Evolutionary conservation across 2,888 invertebrate species (phyloP), one percentile per base, ranked within the genome.

Genomic region (Laspeyria flexula): DNA sequence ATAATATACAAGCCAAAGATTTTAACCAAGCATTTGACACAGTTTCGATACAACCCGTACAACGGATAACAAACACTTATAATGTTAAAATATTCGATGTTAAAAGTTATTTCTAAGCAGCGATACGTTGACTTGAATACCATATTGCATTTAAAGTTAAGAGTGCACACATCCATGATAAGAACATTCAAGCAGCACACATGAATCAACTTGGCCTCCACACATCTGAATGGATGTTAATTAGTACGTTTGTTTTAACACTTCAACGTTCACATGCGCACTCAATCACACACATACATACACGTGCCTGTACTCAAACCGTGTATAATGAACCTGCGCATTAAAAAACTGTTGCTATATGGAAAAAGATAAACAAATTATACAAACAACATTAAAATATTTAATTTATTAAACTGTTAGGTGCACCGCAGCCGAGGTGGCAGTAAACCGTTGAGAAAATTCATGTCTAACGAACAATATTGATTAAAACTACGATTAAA

Each of bases 161-260:
- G 60, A 68, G 57, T 73, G 74, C 76, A 80, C 75, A 83, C 79
- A 83, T 71, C 68, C 72, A 77, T 73, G 83, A 86, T 87, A 87
- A 86, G 82, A 79, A 73, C 71, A 71, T 72, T 65, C 65, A 66
- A 73, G 64, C 55, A 66, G 73, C 78, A 78, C 77, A 83, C 81
- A 82, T 75, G 75, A 75, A 79, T 77, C 77, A 65, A 73, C 81
- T 75, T 83, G 87, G 82, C 83, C 88, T 85, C 83, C 81, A 83
- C 86, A 86, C 86, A 85, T 77, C 73, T 83, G 87, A 88, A 88
- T 88, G 85, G 79, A 86, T 83, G 90, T 83, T 89, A 88, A 89
- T 90, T 88, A 89, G 83, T 88, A 81, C 83, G 84, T 86, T 87
- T 86, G 86, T 88, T 85, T 86, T 82, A 83, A 81, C 83, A 82